These are phyloP conservation scores for Pantala flavescens DNA, from an alignment of 1,140 invertebrate genomes.

Conservation along the genomic window DNA sequence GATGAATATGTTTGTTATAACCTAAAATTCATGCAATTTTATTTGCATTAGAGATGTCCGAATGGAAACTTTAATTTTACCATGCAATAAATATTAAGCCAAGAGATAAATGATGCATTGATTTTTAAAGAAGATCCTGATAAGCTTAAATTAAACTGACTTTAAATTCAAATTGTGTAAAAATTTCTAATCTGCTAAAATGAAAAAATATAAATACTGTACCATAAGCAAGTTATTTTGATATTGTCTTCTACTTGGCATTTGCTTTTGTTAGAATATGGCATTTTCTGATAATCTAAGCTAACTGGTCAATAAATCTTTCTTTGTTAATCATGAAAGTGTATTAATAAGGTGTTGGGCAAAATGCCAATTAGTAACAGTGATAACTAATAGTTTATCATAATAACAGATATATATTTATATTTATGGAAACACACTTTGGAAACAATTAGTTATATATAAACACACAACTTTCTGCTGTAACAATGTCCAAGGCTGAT, in stretches of 20 bases:
- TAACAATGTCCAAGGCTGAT: not conserved
- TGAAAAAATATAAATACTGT: too few relatives aligned
- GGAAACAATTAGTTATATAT: not conserved
- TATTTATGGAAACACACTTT: not conserved
- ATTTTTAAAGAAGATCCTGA: not conserved
- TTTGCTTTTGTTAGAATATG: not conserved
- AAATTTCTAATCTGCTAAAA: too few relatives aligned
- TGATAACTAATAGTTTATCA: not conserved
- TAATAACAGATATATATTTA: not conserved
- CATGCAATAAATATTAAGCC: not conserved
- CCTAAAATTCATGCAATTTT: not conserved
- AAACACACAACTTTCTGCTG: not conserved
- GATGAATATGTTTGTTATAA: not conserved
- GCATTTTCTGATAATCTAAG: not conserved
- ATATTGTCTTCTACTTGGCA: not conserved
- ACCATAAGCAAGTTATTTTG: not conserved
- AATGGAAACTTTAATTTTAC: not conserved
- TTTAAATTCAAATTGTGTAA: too few relatives aligned
- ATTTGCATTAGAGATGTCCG: not conserved
- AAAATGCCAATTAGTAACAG: conserved; percentile 8
- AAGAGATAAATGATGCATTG: not conserved
- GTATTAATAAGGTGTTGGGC: not conserved
- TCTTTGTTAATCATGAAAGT: not conserved
- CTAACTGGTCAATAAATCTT: conserved; percentile 10
- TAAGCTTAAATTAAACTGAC: too few relatives aligned